A percentile compares a stretch with the other conserved stretches of the same genome.
Evolutionary conservation across 1,140 invertebrate species (phyloP).

Genomic region (Tenebrio molitor): DNA sequence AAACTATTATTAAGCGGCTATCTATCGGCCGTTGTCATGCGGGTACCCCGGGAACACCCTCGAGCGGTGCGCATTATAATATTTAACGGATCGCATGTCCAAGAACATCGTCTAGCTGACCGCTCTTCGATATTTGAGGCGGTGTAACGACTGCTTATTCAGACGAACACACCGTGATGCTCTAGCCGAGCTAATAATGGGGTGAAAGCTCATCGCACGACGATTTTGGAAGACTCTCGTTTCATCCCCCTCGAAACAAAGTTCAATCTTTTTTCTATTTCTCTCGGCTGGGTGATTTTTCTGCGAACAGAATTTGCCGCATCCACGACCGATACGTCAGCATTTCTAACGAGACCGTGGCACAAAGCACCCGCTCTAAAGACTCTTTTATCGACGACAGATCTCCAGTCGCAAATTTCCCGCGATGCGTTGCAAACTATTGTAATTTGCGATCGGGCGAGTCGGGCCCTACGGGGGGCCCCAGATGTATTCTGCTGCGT

Average conservation of each 20-base stretch:
- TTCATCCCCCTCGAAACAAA: too few relatives aligned
- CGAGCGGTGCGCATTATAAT: slow-evolving; percentile 18
- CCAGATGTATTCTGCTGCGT: background rate
- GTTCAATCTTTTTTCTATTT: too few relatives aligned
- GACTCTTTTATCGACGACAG: background rate
- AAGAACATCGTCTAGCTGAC: slow-evolving; percentile 18
- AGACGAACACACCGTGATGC: background rate
- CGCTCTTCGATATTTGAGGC: slow-evolving; percentile 17
- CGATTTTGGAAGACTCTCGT: too few relatives aligned
- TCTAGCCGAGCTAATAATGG: background rate
- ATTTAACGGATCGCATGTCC: slow-evolving; percentile 38
- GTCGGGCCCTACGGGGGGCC: slow-evolving; percentile 8
- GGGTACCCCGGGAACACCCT: slow-evolving; percentile 5
- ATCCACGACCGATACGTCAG: slow-evolving; percentile 1
- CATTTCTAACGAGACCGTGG: background rate
- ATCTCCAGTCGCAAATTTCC: slow-evolving; percentile 25
- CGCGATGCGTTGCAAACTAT: slow-evolving; percentile 14
- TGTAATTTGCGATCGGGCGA: slow-evolving; percentile 10
- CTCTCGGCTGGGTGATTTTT: too few relatives aligned
- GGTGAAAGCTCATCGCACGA: too few relatives aligned
- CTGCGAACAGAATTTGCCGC: background rate
- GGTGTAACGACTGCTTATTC: slow-evolving; percentile 18
- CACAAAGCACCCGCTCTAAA: slow-evolving; percentile 15
- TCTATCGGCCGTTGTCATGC: slow-evolving; percentile 37
- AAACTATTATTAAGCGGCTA: slow-evolving; percentile 29